These are phyloP conservation scores for Acanthosoma haemorrhoidale DNA, from an alignment of 2,888 invertebrate genomes.

Conservation along the genomic window DNA sequence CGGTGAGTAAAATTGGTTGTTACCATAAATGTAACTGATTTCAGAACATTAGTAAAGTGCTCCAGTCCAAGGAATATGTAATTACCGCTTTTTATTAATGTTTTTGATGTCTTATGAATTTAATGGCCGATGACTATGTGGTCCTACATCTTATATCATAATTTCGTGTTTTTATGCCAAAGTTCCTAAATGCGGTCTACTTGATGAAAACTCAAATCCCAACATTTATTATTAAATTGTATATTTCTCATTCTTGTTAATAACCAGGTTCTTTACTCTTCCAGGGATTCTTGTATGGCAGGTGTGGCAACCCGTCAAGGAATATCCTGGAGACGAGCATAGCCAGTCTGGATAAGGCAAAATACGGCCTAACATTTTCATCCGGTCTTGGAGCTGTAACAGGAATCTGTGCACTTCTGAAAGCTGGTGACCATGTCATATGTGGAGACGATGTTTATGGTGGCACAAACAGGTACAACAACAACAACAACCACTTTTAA, in stretches of 20 bases:
- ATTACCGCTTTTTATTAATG: no score
- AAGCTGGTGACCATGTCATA: slow-evolving; percentile 82
- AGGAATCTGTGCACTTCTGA: slow-evolving; percentile 59
- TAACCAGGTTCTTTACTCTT: background rate
- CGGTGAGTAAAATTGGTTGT: no score
- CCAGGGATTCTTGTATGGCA: slow-evolving; percentile 48
- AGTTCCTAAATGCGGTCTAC: no score
- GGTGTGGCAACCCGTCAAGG: slow-evolving; percentile 92
- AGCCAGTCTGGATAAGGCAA: slow-evolving; percentile 83
- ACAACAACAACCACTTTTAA: background rate
- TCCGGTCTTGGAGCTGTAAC: slow-evolving; percentile 90
- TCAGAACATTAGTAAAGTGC: no score
- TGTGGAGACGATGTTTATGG: slow-evolving; percentile 93
- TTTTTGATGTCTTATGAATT: no score
- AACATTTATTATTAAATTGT: no score
- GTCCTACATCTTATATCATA: no score
- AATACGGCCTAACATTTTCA: slow-evolving; percentile 74
- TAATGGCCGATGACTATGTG: no score
- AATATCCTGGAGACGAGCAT: slow-evolving; percentile 81
- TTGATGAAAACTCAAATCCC: no score
- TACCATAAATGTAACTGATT: no score
- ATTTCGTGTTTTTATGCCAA: no score
- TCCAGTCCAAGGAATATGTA: no score
- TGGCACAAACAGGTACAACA: slow-evolving; percentile 67
- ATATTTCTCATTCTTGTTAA: background rate